Percentiles rank a stretch among this genome's conserved stretches.
Evolutionary conservation across 2,113 vertebrate species (phyloP).

Genomic region (Salvelinus fontinalis): DNA sequence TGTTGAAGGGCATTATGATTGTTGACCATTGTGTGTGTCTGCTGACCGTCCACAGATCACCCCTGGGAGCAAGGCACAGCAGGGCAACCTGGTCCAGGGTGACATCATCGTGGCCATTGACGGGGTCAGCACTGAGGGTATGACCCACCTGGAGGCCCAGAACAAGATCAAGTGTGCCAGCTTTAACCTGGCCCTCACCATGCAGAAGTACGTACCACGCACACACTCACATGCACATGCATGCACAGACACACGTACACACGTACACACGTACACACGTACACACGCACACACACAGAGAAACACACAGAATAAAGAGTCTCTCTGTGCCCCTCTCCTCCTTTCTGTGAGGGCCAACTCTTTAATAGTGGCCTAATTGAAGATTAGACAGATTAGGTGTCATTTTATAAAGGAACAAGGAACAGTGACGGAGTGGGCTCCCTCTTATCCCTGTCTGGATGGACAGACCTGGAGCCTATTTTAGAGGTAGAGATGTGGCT

Average conservation of each 20-base stretch:
- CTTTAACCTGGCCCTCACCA: conserved; percentile 91
- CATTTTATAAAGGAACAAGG: not conserved
- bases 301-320: too few species aligned
- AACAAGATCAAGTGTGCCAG: conserved; percentile 97
- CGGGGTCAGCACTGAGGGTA: conserved; percentile 89
- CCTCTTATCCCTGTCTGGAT: not conserved
- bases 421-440: not conserved
- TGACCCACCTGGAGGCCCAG: conserved; percentile 98
- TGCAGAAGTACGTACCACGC: conserved; percentile 83
- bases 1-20: not conserved
- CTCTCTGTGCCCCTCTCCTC: not conserved
- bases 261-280: too few species aligned
- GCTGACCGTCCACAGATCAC: conserved; percentile 78
- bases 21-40: conserved; percentile 7
- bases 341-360: not conserved
- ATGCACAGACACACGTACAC: too few species aligned
- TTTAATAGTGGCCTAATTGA: conserved; percentile 1
- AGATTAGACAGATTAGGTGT: conserved; percentile 20
- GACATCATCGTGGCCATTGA: conserved; percentile 95
- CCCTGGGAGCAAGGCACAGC: conserved; percentile 92
- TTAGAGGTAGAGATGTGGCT: too few species aligned
- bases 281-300: too few species aligned
- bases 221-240: not conserved
- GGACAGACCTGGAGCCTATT: too few species aligned
- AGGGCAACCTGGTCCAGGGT: conserved; percentile 89